A percentile compares a stretch with the other conserved stretches of the same genome.
Conservation (phyloP, 2,888 invertebrate species). For the Luffia ferchaultella region DNA sequence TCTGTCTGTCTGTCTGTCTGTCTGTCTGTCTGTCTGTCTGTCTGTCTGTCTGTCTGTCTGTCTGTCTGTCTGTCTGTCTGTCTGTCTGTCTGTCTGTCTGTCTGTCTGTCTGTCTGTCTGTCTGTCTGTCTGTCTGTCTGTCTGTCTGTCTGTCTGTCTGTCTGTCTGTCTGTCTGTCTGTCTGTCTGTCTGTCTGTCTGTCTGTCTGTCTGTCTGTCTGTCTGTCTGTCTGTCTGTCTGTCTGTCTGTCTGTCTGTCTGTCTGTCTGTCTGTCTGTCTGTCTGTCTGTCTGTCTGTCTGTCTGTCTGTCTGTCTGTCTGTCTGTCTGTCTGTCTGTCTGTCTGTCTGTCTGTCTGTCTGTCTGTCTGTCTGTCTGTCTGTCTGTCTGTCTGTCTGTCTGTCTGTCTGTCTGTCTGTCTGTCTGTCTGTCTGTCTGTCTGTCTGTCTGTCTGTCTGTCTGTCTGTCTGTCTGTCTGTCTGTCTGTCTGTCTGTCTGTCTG, state of each 20-base stretch:
- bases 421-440: slow-evolving; percentile 16
- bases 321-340: slow-evolving; percentile 18
- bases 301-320: slow-evolving; percentile 17
- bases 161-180: slow-evolving; percentile 16
- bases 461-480: slow-evolving; percentile 18
- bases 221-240: slow-evolving; percentile 18
- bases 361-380: slow-evolving; percentile 18
- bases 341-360: slow-evolving; percentile 18
- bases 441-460: slow-evolving; percentile 17
- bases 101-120: no score
- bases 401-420: slow-evolving; percentile 19
- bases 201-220: slow-evolving; percentile 18
- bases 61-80: no score
- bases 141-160: slow-evolving; percentile 16
- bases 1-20: no score
- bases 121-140: slow-evolving; percentile 19
- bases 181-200: slow-evolving; percentile 18
- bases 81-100: no score
- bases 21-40: no score
- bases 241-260: slow-evolving; percentile 18
- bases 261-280: slow-evolving; percentile 19
- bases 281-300: slow-evolving; percentile 16
- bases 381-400: slow-evolving; percentile 17
- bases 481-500: slow-evolving; percentile 17
- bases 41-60: no score